Evolutionary conservation across 2,888 invertebrate species (phyloP).

Genomic region (Tolmerus cingulatus): DNA sequence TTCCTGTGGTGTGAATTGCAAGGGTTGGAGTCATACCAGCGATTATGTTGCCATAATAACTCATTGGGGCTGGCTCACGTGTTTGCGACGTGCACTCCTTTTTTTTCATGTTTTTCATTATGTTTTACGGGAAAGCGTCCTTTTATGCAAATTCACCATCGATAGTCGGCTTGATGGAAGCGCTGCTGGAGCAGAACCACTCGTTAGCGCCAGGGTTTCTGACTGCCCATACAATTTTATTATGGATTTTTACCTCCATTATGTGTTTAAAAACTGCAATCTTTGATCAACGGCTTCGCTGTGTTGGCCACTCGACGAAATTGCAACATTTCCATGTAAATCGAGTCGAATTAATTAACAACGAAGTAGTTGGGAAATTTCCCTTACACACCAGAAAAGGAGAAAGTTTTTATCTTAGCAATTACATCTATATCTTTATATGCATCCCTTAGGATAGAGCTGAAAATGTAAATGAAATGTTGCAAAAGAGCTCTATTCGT

Average conservation of each 20-base stretch:
- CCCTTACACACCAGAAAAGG: not conserved
- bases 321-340: not conserved
- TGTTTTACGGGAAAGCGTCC: not conserved
- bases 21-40: not conserved
- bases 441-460: not conserved
- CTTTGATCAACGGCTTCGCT: not conserved
- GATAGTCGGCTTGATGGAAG: not conserved
- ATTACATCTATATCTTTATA: not conserved
- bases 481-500: not conserved
- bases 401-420: not conserved
- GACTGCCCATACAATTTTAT: not conserved
- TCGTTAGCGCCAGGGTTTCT: not conserved
- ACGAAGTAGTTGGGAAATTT: not conserved
- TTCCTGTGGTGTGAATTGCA: not conserved
- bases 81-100: not conserved
- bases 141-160: not conserved
- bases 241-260: not conserved
- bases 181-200: not conserved
- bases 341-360: not conserved
- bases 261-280: not conserved
- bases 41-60: slow-evolving; percentile 17
- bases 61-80: not conserved
- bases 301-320: not conserved
- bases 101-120: not conserved
- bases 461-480: not conserved